These are phyloP conservation scores for Polypterus bichir DNA, from an alignment of 2,113 vertebrate species.

Conservation along the genomic window DNA sequence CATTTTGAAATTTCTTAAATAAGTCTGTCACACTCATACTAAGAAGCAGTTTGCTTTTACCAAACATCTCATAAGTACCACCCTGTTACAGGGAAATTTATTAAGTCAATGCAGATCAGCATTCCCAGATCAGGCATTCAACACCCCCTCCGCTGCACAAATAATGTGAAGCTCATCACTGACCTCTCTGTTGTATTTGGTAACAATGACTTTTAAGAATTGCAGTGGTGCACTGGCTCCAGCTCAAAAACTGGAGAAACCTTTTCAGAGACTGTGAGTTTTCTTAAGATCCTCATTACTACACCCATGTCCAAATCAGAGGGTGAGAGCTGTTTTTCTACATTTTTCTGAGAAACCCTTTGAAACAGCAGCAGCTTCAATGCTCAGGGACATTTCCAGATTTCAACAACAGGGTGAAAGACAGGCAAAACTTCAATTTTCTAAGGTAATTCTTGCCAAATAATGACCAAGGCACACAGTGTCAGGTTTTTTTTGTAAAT, in stretches of 20 bases:
- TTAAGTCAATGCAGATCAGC: background rate
- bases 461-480: too few species aligned
- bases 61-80: slow-evolving; percentile 13
- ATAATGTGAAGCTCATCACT: slow-evolving; percentile 19
- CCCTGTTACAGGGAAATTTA: slow-evolving; percentile 10
- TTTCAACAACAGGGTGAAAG: too few species aligned
- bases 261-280: slow-evolving; percentile 9
- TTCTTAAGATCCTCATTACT: background rate
- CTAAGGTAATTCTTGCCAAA: too few species aligned
- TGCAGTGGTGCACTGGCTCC: slow-evolving; percentile 19
- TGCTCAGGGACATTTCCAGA: too few species aligned
- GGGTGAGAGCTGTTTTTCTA: too few species aligned
- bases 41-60: slow-evolving; percentile 12
- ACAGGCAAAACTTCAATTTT: too few species aligned
- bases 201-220: slow-evolving; percentile 10
- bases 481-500: too few species aligned
- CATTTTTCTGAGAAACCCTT: too few species aligned
- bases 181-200: slow-evolving; percentile 17
- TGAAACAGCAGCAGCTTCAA: too few species aligned
- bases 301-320: too few species aligned
- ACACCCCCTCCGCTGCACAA: slow-evolving; percentile 13
- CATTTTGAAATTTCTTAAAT: too few species aligned
- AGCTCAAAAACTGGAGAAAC: slow-evolving; percentile 9
- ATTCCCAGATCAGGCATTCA: slow-evolving; percentile 9
- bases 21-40: slow-evolving; percentile 14